Base-by-base conservation (phyloP, 2,888 invertebrate species). In the Boloria euphrosyne region DNA sequence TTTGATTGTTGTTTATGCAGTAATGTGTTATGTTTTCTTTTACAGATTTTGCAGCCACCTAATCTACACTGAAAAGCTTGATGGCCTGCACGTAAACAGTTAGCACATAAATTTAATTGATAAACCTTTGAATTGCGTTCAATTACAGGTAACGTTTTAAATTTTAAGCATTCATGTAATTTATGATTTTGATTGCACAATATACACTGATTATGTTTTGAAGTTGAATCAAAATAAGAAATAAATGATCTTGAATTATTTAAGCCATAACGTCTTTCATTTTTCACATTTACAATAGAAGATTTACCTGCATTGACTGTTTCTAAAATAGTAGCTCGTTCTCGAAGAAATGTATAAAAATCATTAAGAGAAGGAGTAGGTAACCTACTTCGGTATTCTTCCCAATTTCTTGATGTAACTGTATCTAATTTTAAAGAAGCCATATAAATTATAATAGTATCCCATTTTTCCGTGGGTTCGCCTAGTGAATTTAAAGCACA, bases 371-470 rank as follows among this genome's bases (percentile, higher is more conserved):
- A 65, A 22, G 65, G 63, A n/a, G 17, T 59, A 5, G 58, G 64
- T 18, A 47, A 22, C 2, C 17, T 51, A 46, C 50, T 67, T 43
- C 67, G 61, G 54, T 16, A 50, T 18, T 69, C 71, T 50, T 71
- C 71, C 71, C 71, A 71, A 16, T 64, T 62, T 17, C 67, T 46
- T 16, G 55, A 46, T 53, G 68, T 67, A 17, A 46, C 51, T 31
- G 47, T 50, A 55, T 71, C 71, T 13, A 71, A 57, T 58, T 68
- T 71, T n/a, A 53, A 13, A n/a, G 68, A 63, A 2, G 64, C 68
- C 61, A 72, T 63, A 46, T 69, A 71, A 27, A 71, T 68, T 18
- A 71, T 71, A 16, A 71, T 13, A 4, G 69, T 57, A 22, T 71
- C 69, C 71, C 68, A 70, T 10, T 65, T 44, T 6, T 67, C 63